Percentiles rank a stretch among this genome's conserved stretches.
These are phyloP conservation scores for Myoxocephalus aenaeus DNA, from an alignment of 2,797 vertebrate species.

Conservation along the genomic window DNA sequence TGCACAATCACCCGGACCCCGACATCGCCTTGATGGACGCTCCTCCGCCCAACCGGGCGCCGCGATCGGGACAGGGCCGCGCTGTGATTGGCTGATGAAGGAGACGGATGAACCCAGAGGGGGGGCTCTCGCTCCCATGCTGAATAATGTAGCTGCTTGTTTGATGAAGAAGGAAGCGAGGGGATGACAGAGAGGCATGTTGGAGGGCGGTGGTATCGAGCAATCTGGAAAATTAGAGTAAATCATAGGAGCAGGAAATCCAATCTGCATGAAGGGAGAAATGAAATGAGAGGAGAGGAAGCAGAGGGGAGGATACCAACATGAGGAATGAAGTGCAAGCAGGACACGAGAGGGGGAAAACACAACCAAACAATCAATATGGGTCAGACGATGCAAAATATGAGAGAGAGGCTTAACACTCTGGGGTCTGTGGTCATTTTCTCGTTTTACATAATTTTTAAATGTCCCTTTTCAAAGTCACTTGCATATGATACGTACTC, in stretches of 20 bases:
- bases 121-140: slow-evolving; percentile 41
- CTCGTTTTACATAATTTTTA: too few species aligned
- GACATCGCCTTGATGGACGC: slow-evolving; percentile 45
- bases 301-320: not conserved
- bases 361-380: not conserved
- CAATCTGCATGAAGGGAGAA: slow-evolving; percentile 17
- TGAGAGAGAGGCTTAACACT: not conserved
- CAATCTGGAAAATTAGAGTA: slow-evolving; percentile 40
- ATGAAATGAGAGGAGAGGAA: slow-evolving; percentile 3
- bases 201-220: not conserved
- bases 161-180: slow-evolving; percentile 65
- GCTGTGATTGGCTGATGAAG: slow-evolving; percentile 61
- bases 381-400: not conserved
- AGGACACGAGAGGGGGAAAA: not conserved
- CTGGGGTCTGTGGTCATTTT: too few species aligned
- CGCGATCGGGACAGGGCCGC: slow-evolving; percentile 35
- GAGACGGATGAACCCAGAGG: slow-evolving; percentile 49
- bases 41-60: slow-evolving; percentile 40
- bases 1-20: slow-evolving; percentile 62
- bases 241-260: slow-evolving; percentile 36
- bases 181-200: slow-evolving; percentile 31
- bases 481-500: too few species aligned
- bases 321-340: slow-evolving; percentile 8
- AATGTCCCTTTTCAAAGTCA: too few species aligned
- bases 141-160: slow-evolving; percentile 75